These are phyloP conservation scores for Monochamus saltuarius DNA, from an alignment of 1,140 invertebrate species.

Conservation along the genomic window DNA sequence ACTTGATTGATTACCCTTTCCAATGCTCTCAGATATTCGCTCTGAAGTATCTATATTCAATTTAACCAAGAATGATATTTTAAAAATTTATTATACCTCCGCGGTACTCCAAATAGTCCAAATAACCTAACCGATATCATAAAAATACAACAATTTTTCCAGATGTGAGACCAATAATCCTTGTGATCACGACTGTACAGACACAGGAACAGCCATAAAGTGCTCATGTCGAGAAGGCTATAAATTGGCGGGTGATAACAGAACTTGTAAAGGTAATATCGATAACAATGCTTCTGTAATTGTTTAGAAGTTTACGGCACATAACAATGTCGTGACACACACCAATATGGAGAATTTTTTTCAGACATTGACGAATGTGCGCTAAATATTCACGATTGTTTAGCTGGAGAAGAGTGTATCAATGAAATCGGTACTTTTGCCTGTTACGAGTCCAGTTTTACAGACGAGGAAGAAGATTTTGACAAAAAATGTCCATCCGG, in stretches of 20 bases:
- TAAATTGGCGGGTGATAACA: constrained; percentile 65
- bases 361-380: constrained; percentile 70
- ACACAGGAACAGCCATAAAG: constrained; percentile 61
- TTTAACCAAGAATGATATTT: too few species aligned
- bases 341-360: background rate
- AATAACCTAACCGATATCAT: too few species aligned
- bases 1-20: background rate
- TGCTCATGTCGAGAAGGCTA: constrained; percentile 71
- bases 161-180: constrained; percentile 64
- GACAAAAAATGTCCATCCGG: constrained; percentile 60
- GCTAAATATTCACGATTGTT: constrained; percentile 60
- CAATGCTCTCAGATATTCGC: background rate
- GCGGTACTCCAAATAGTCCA: too few species aligned
- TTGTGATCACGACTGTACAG: constrained; percentile 66
- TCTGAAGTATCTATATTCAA: too few species aligned
- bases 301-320: too few species aligned
- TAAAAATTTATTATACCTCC: too few species aligned
- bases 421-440: constrained; percentile 45
- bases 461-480: constrained; percentile 23
- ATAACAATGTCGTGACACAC: background rate
- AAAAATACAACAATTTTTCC: constrained; percentile 18
- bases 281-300: background rate
- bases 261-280: constrained; percentile 59
- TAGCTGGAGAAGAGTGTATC: constrained; percentile 41
- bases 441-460: constrained; percentile 32